Evolutionary conservation across 2,797 vertebrate species (phyloP).

Genomic region (Anguilla obscura): DNA sequence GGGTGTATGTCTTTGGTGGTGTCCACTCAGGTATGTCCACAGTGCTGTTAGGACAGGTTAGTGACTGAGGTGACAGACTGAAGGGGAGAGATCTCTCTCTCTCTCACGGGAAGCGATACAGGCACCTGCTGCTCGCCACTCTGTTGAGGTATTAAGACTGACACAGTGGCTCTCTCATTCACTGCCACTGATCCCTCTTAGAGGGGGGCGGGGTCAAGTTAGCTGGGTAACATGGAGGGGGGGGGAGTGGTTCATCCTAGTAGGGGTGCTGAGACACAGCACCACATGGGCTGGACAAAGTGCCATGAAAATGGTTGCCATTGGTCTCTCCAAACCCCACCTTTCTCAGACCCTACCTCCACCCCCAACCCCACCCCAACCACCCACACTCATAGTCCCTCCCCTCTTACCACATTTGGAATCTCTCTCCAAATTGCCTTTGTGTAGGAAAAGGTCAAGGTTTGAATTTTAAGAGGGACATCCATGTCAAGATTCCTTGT

Average conservation of each 20-base stretch:
- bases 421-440: not conserved
- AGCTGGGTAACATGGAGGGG: conserved; percentile 29
- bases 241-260: conserved; percentile 33
- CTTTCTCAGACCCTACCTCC: not conserved
- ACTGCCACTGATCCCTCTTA: conserved; percentile 70
- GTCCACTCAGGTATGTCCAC: conserved; percentile 39
- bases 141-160: conserved; percentile 48
- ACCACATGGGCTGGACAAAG: not conserved
- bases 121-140: conserved; percentile 27
- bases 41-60: not conserved
- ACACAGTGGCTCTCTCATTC: conserved; percentile 63
- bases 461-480: conserved; percentile 11
- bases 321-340: not conserved
- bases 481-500: not conserved
- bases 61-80: not conserved
- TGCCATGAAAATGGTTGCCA: not conserved
- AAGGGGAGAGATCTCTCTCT: not conserved
- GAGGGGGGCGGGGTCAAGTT: conserved; percentile 49
- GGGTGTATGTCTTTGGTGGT: not conserved
- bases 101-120: conserved; percentile 24
- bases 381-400: not conserved
- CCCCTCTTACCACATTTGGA: not conserved
- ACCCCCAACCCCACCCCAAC: not conserved
- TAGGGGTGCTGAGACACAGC: conserved; percentile 50
- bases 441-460: conserved; percentile 26